Base-by-base conservation (phyloP, 2,797 vertebrate genomes). In the Galaxias olidus region DNA sequence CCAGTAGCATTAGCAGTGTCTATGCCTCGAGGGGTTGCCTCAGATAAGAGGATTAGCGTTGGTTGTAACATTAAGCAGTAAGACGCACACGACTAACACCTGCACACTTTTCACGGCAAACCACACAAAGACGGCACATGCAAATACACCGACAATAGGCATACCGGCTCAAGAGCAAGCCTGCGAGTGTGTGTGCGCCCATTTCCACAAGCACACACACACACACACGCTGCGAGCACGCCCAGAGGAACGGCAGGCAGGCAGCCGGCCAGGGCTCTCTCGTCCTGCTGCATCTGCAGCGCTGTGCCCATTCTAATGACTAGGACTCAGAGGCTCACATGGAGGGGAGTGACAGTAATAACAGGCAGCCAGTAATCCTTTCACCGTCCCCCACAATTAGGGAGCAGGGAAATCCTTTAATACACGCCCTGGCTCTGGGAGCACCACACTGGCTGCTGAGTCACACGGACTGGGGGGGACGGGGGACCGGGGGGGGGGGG, bases 31-130 rank as follows among this genome's bases (percentile, higher is more conserved):
- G 87, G 86, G 85, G 85, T 81, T 85, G 85, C 85, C 70, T 85
- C 86, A 91, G 90, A 88, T 85, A 77, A 78, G 68, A 82, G 88
- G 88, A 88, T 90, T 89, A 89, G 83, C 84, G 87, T 88, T 89
- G 78, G 90, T 90, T 85, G 91, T 77, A 76, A 76, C 79, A 77
- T 75, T 76, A 17, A 8, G 14, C 49, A 15, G 7, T n/a, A 9
- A 50, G 14, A 50, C 49, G 19, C 51, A 53, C 51, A 53, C 51
- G 10, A 20, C 51, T 19, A 0, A 53, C 19, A 53, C 17, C 17
- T 17, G 19, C 50, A 52, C 15, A 52, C 57, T 10, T 2, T n/a
- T n/a, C 56, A 42, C 30, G 18, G 30, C 14, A 4, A 50, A 65
- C 1, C 49, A 50, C 9, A 46, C 15, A 45, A 42, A 12, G 42